A percentile compares a stretch with the other conserved stretches of the same genome.
These are phyloP conservation scores for Corythornis leucogaster DNA, from an alignment of 2,797 vertebrate species.

Conservation along the genomic window DNA sequence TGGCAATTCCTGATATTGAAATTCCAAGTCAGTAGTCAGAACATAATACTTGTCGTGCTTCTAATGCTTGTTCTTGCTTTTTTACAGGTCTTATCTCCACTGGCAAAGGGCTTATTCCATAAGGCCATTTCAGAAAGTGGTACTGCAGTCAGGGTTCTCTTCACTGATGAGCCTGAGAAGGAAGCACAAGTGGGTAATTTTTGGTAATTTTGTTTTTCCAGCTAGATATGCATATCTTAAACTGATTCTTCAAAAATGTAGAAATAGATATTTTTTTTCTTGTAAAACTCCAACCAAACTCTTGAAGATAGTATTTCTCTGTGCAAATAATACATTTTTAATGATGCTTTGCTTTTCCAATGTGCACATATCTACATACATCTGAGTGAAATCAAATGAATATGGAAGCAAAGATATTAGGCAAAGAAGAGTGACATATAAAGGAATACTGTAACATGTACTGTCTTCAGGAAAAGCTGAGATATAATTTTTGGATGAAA, in stretches of 20 bases:
- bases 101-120: slow-evolving; percentile 85
- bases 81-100: slow-evolving; percentile 83
- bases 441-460: neutral
- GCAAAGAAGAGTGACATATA: neutral
- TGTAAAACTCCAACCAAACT: neutral
- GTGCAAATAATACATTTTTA: neutral
- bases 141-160: slow-evolving; percentile 37
- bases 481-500: neutral
- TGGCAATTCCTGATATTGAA: neutral
- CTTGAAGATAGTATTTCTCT: neutral
- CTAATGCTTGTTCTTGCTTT: neutral
- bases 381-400: neutral
- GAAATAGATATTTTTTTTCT: neutral
- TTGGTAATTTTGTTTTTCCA: neutral
- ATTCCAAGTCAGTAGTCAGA: neutral
- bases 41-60: neutral
- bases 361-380: neutral
- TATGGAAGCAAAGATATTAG: neutral
- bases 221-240: neutral
- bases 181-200: slow-evolving; percentile 31
- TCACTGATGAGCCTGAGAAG: neutral
- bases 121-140: slow-evolving; percentile 89
- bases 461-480: neutral
- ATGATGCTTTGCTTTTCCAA: neutral
- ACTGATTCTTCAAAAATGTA: neutral